Percentiles rank a stretch among this genome's conserved stretches.
phyloP scores from a whole-genome alignment of 2,797 vertebrate genomes.

The Zenarchopterus dispar region DNA sequence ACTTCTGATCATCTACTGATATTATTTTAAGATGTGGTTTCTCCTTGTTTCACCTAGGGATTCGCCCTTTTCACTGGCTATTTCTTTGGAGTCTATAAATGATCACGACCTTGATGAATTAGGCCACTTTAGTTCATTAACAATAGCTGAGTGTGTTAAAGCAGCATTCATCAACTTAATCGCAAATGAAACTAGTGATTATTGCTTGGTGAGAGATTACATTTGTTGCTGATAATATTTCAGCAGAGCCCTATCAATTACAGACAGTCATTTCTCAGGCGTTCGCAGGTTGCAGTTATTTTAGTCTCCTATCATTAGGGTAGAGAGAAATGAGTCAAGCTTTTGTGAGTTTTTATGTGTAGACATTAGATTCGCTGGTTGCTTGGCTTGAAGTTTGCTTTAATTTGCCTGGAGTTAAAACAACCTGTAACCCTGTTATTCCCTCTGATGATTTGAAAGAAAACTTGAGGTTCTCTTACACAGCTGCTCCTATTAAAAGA shows the following conservation, averaged over 20 bases:
- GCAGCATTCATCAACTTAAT: conserved; percentile 71
- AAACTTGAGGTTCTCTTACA: conserved; percentile 18
- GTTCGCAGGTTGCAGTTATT: conserved; percentile 44
- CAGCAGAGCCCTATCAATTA: conserved; percentile 55
- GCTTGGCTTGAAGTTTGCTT: conserved; percentile 58
- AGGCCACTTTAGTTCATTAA: conserved; percentile 62
- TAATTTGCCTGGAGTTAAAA: conserved; percentile 55
- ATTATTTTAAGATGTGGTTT: conserved; percentile 6
- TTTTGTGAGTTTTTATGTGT: conserved; percentile 66
- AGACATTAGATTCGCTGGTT: conserved; percentile 40
- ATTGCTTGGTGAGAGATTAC: conserved; percentile 67
- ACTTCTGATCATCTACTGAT: conserved; percentile 16
- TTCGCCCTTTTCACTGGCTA: conserved; percentile 20
- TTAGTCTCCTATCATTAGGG: conserved; percentile 52
- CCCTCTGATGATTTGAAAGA: conserved; percentile 49
- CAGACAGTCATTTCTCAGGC: conserved; percentile 64
- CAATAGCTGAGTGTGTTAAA: conserved; percentile 68
- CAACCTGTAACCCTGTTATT: conserved; percentile 55
- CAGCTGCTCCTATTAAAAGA: conserved; percentile 18
- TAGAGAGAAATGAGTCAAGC: conserved; percentile 43
- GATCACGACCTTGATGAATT: conserved; percentile 67
- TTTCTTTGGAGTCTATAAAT: conserved; percentile 41
- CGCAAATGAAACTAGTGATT: conserved; percentile 68
- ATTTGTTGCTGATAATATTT: conserved; percentile 68
- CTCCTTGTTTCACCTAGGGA: conserved; percentile 27